Base-by-base conservation (phyloP, 2,113 vertebrate species). In the Eublepharis macularius region DNA sequence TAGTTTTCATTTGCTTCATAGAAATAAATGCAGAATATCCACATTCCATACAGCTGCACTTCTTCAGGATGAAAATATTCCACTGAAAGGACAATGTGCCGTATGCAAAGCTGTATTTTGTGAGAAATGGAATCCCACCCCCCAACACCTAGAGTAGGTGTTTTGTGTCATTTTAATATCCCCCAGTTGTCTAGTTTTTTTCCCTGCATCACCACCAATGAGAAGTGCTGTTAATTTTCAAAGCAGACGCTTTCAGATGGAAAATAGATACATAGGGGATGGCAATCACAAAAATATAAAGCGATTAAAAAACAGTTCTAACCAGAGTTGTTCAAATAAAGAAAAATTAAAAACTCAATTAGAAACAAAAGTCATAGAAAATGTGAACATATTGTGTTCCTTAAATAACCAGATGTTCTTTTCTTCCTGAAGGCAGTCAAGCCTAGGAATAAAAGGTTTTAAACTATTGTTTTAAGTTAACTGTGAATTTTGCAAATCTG, bases 341-440 rank as follows among this genome's bases (percentile, higher is more conserved):
- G 94, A 91, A 95, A 96, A 96, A 90, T 73, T 95, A 7, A 87
- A 97, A 97, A 96, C 94, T 95, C 96, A 97, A 97, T 97, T 97
- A 97, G 96, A 97, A 98, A 96, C 95, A 96, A 97, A 97, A 97
- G 97, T 97, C 97, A 97, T 97, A 97, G 97, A 96, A 96, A 97
- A 97, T 97, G 96, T 96, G 96, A 96, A 95, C 97, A 97, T 97
- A 97, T 97, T 97, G 97, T 96, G 94, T 97, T 97, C 96, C 96
- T 96, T 97, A 97, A 97, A 96, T 97, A 97, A 96, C 97, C 96
- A 97, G 97, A 97, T 98, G 97, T 97, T 97, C 96, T 91, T 91
- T 94, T 87, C 93, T 96, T 97, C 96, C 97, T 97, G 96, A 95
- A 97, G 97, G 97, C 97, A 97, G 95, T 90, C 94, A 96, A 94